These are phyloP conservation scores for Leptopilina drosophilae DNA, from an alignment of 2,888 invertebrate genomes.

Conservation along the genomic window DNA sequence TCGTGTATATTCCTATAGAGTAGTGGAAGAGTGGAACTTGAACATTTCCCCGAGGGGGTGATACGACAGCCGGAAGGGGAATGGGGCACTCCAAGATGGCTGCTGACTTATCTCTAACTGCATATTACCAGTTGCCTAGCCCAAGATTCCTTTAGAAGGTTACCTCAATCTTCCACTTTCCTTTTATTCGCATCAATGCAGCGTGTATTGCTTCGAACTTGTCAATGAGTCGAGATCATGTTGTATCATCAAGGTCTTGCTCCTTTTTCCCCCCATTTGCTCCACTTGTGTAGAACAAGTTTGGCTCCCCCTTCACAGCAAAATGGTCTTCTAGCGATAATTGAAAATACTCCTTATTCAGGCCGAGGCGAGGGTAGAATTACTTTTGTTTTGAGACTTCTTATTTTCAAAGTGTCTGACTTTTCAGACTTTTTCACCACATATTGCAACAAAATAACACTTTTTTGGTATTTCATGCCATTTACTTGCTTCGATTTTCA, in stretches of 20 bases:
- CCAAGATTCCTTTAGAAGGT: constrained; percentile 38
- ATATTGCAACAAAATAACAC: no score
- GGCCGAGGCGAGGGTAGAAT: no score
- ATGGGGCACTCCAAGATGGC: constrained; percentile 36
- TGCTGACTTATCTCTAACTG: constrained; percentile 28
- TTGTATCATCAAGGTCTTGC: constrained; percentile 9
- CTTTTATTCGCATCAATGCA: constrained; percentile 25
- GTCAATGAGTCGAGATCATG: constrained; percentile 18
- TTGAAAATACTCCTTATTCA: no score
- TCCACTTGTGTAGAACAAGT: constrained; percentile 8
- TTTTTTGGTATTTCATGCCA: no score
- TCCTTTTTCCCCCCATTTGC: constrained; percentile 4
- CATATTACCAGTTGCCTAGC: constrained; percentile 33
- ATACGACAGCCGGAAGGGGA: constrained; percentile 40
- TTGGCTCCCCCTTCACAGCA: neutral
- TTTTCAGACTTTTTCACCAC: no score
- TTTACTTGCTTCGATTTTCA: no score
- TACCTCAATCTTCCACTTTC: constrained; percentile 39
- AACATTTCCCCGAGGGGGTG: constrained; percentile 18
- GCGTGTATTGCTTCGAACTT: constrained; percentile 19
- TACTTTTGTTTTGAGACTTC: no score
- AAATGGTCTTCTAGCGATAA: neutral
- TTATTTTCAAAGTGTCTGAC: no score
- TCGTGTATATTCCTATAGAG: neutral
- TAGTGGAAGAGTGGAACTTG: neutral